Evolutionary conservation across 2,888 invertebrate genomes (phyloP), one percentile per base, ranked within the genome.

Genomic region (Flexamia atlantica): DNA sequence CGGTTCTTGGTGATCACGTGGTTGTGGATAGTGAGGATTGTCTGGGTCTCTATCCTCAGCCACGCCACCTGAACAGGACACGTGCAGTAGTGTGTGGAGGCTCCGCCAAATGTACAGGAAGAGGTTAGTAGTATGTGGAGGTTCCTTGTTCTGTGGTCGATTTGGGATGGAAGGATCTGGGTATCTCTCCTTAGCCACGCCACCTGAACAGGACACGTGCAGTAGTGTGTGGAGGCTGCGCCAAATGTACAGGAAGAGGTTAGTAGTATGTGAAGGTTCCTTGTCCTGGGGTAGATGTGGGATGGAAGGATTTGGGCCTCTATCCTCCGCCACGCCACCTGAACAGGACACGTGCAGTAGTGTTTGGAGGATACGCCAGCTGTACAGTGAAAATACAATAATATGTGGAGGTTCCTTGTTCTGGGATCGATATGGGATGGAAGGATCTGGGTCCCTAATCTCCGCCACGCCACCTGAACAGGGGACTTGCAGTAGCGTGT

Each of bases 1-100:
- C 96, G 96, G 91, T 97, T 97, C 91, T 97, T 96, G 84, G 97
- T 97, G 90, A 97, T 97, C 89, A 97, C 96, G 91, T 97, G 96
- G 88, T 94, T 95, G 86, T 96, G 96, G 88, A 97, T 97, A 60
- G 97, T 97, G 87, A 97, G 92, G 88, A 97, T 96, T 10, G 97
- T 97, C 90, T 97, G 97, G 50, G 97, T 97, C 91, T 97, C 97
- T 83, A 97, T 97, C 86, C 96, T 94, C 84, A 97, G 92, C 97
- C 97, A 97, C 89, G 97, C 97, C 88, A 97, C 96, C 97, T 97
- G 14, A 9, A 36, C 36, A 36, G 36, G 9, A 9, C n/a, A n/a
- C 60, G 28, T 10, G 14, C 10, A 36, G 5, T 36, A 36, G n/a
- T n/a, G n/a, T n/a, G n/a, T n/a, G n/a, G n/a, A n/a, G n/a, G n/a